Evolutionary conservation across 2,797 vertebrate genomes (phyloP), one percentile per base, ranked within the genome.

Genomic region (Sorex maritimensis): DNA sequence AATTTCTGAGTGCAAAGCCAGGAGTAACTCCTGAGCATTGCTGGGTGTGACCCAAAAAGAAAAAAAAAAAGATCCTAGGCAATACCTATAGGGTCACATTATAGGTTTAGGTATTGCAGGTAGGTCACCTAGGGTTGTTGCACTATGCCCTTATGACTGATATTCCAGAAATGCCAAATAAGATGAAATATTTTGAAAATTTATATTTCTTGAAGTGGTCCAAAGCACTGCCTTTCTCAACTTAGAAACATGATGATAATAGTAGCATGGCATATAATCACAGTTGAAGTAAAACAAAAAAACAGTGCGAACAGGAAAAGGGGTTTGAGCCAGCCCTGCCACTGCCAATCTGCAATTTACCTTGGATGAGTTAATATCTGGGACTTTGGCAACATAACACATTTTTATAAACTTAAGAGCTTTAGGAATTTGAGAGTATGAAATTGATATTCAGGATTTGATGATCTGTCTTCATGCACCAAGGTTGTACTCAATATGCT

Each of bases 231-330:
- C 11, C 6, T 4, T 72, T 55, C 15, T 1, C 9, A 12, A 65
- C 38, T 55, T 46, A 58, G 26, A 92, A 67, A 52, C 6, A 6
- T 23, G 69, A 34, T 65, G 28, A 82, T 79, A 46, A 75, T 55
- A 6, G 44, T 21, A 77, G 23, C 6, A 30, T 88, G 85, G 21
- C 13, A 90, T 73, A 82, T 88, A 63, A 80, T 65, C 69, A 87
- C 82, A 82, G 65, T 44, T 91, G 63, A 69, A 88, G 30, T 68
- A 55, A 71, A 73, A 58, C 24, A 79, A 86, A 69, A 10, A 87
- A 95, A 81, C 26, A 71, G 61, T 1, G 4, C 1, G 69, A 52
- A 61, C 30, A 52, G 5, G 23, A 86, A 82, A 68, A 8, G 11
- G 81, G 34, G 11, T 41, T 88, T 82, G 26, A 38, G 15, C 72